phyloP scores from a whole-genome alignment of 2,113 vertebrate genomes.

The Todiramphus chloris region DNA sequence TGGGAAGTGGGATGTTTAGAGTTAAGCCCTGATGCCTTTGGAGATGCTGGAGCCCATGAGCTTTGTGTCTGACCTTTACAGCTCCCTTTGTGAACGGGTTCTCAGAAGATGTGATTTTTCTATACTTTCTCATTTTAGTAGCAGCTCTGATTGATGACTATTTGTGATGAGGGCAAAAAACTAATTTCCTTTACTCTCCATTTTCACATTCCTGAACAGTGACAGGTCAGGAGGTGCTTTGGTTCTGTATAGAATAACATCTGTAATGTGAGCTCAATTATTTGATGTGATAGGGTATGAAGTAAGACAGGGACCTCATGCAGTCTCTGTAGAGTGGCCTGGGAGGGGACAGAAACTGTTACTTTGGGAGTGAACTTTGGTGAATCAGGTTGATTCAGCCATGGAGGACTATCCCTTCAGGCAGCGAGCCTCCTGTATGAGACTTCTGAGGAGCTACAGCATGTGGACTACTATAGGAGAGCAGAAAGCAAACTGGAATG shows the following conservation, averaged over 20 bases:
- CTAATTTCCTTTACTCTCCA: neutral
- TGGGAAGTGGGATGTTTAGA: neutral
- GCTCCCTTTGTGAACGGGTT: neutral
- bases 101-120: neutral
- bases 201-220: neutral
- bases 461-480: accelerated
- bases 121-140: neutral
- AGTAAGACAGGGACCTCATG: neutral
- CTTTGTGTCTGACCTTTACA: neutral
- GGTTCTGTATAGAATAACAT: neutral
- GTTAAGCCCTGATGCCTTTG: neutral
- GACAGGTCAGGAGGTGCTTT: neutral
- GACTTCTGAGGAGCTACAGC: neutral
- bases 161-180: neutral
- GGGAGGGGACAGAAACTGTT: neutral
- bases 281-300: neutral
- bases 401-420: neutral
- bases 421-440: neutral
- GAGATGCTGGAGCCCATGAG: neutral
- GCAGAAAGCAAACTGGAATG: neutral
- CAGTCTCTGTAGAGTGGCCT: neutral
- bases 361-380: neutral
- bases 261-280: neutral
- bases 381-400: neutral
- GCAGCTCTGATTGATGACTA: neutral